Evolutionary conservation across 2,113 vertebrate species (phyloP), one percentile per base, ranked within the genome.

Genomic region (Suricata suricatta): DNA sequence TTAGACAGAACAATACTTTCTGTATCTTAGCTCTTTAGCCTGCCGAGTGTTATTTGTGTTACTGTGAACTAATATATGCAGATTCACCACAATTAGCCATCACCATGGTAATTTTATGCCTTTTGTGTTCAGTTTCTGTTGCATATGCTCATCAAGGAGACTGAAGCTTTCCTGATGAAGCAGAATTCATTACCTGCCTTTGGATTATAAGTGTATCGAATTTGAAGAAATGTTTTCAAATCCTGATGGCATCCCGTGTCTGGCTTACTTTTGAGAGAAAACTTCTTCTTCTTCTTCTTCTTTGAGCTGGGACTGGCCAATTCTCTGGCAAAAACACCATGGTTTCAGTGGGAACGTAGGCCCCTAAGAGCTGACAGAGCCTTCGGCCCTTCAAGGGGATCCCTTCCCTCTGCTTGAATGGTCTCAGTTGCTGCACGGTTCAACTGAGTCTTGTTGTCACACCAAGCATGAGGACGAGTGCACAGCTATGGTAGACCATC

Each of bases 51-150:
- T 90, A 76, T 96, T 94, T 90, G 96, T 38, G 54, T 66, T 85
- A 80, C 97, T 97, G 91, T 52, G 54, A 97, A 98, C n/a, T 23
- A 93, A 95, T 95, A 68, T 54, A 88, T n/a, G 79, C 94, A 90
- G 93, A 97, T 96, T 97, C 95, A 74, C 86, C 57, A 96, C 97
- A 97, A 96, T 97, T 98, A 98, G 96, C 68, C 93, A 96, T 97
- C 96, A 89, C 98, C 85, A 92, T 89, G 38, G 88, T 95, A 98
- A 98, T 97, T 64, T 44, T 63, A 50, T 79, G 38, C 84, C 85
- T 96, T 98, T 98, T 98, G 85, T 98, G 96, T 97, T 91, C 81
- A 77, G 90, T 88, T 92, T 82, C 89, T 96, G 88, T 72, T 98
- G 81, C 52, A 88, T 52, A 5, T 74, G 76, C 90, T 98, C 89